Base-by-base conservation (phyloP, 2,888 invertebrate species). In the Melangyna quadrimaculata region DNA sequence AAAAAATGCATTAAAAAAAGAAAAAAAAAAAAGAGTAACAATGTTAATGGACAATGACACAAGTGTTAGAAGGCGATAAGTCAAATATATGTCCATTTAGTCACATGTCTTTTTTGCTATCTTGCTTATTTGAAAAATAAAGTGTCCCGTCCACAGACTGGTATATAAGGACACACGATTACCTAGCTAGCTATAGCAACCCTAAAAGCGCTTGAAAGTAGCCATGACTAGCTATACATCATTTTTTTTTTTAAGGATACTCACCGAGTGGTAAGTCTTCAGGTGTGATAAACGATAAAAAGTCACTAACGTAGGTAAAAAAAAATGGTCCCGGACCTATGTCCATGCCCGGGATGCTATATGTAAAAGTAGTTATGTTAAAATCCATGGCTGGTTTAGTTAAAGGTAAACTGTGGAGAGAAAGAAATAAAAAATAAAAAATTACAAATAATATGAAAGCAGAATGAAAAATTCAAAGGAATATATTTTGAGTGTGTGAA, bases 261-360 rank as follows among this genome's bases (percentile, higher is more conserved):
- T 90, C 89, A 92, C 92, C 91, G 81, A 92, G 89, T 86, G 92
- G 92, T 89, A 92, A 89, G 89, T 92, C 92, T 87, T 91, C 89
- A 87, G 92, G 92, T 88, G 92, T 92, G 88, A 92, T 92, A 88
- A 91, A 90, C 87, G 92, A 91, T 89, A 92, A 89, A 89, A 92
- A 92, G 89, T 90, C 90, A 89, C 92, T 91, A 88, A 92, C 89
- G 88, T 91, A 90, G 89, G 91, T 91, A 88, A 91, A 92, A 87
- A 91, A 88, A 88, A 91, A 90, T 88, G 91, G 90, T 87, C 91
- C 92, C 37, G 91, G 90, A 87, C 89, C 89, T 77, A 92, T 90
- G 81, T 91, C 91, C 89, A 92, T 91, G 87, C 91, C 91, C 73
- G 92, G 92, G 88, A 92, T 91, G 88, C 90, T 90, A 88, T 92